Conservation (phyloP, 2,113 vertebrate genomes). For the Lamprologus lemairii region DNA sequence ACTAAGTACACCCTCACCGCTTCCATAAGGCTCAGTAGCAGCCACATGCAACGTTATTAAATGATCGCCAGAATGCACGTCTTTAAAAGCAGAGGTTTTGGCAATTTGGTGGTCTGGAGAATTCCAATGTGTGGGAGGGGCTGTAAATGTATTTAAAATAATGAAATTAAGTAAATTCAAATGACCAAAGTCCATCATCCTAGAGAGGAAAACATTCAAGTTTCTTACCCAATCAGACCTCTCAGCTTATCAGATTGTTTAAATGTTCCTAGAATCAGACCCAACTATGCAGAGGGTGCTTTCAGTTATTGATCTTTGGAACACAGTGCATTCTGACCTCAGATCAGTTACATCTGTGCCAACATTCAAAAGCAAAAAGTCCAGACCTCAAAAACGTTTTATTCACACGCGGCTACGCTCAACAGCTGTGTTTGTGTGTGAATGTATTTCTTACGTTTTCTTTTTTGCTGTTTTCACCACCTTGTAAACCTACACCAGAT, state of each 20-base stretch:
- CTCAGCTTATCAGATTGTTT: background rate
- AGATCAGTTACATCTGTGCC: background rate
- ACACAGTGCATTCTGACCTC: background rate
- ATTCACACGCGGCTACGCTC: background rate
- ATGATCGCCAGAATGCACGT: background rate
- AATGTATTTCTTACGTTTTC: background rate
- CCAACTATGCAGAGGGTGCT: background rate
- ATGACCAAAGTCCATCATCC: background rate
- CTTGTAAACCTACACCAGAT: background rate
- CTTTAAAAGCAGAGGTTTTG: background rate
- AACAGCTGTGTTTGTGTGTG: background rate
- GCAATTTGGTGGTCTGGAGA: background rate
- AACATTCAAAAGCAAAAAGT: background rate
- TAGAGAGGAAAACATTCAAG: background rate
- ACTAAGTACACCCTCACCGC: background rate
- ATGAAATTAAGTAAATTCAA: background rate
- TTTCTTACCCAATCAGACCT: background rate
- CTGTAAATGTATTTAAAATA: background rate
- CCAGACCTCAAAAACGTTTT: background rate
- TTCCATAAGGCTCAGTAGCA: background rate
- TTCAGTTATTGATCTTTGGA: background rate
- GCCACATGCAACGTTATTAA: background rate
- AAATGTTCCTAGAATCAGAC: background rate
- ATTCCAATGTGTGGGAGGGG: background rate
- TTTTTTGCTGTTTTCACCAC: background rate